These are phyloP conservation scores for Zaprionus inermis DNA, from an alignment of 1,140 invertebrate species.

Conservation along the genomic window DNA sequence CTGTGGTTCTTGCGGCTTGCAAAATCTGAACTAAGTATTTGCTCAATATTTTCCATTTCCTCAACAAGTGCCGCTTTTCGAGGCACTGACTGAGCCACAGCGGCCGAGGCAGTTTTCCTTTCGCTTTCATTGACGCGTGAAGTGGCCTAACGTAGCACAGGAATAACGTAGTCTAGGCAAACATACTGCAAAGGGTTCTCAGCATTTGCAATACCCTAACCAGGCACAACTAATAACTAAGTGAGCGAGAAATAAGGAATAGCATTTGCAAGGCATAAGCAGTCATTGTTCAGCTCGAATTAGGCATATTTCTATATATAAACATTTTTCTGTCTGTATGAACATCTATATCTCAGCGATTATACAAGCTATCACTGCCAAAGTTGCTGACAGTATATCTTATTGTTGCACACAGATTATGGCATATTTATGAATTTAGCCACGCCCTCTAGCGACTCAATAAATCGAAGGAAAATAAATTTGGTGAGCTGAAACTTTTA, in stretches of 20 bases:
- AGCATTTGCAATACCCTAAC: slow-evolving; percentile 10
- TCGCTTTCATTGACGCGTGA: slow-evolving; percentile 84
- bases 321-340: neutral
- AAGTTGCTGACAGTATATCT: neutral
- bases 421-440: too few species aligned
- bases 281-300: too few species aligned
- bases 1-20: slow-evolving; percentile 71
- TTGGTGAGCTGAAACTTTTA: too few species aligned
- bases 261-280: too few species aligned
- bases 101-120: slow-evolving; percentile 67
- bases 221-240: neutral
- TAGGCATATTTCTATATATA: too few species aligned
- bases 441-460: too few species aligned
- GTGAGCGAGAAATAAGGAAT: neutral
- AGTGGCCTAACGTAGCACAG: slow-evolving; percentile 69
- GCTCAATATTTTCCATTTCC: slow-evolving; percentile 81
- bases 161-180: slow-evolving; percentile 44
- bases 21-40: slow-evolving; percentile 65
- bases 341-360: neutral
- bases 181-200: neutral
- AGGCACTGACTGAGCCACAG: neutral
- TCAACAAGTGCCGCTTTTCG: slow-evolving; percentile 53
- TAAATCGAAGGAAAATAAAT: too few species aligned
- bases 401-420: too few species aligned
- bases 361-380: neutral